Conservation (phyloP, 1,140 invertebrate species). For the Anastrepha obliqua region DNA sequence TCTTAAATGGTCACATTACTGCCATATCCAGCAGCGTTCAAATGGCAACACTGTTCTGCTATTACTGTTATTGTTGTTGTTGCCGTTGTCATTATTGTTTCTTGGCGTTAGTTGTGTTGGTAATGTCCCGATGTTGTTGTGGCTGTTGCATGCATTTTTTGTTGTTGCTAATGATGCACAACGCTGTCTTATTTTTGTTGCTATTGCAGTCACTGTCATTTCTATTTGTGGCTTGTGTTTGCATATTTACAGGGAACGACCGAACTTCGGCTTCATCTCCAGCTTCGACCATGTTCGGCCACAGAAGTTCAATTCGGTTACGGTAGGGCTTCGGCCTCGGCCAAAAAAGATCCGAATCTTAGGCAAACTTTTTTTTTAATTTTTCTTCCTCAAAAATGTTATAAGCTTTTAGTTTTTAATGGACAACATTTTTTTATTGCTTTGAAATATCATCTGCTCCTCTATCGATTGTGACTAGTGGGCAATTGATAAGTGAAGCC, state of each 20-base stretch:
- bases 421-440: no score
- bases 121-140: neutral
- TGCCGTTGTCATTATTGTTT: neutral
- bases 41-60: conserved; percentile 63
- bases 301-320: neutral
- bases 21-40: conserved; percentile 71
- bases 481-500: no score
- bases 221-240: conserved; percentile 15
- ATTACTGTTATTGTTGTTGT: conserved; percentile 3
- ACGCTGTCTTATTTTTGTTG: conserved; percentile 21
- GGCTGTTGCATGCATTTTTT: neutral
- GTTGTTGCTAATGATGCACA: conserved; percentile 33
- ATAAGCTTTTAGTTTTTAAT: no score
- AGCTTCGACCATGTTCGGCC: neutral
- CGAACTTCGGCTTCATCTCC: no score
- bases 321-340: no score
- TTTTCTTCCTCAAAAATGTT: no score
- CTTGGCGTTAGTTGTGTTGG: neutral
- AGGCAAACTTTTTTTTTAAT: no score
- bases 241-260: neutral
- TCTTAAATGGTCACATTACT: conserved; percentile 74
- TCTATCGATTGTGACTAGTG: no score
- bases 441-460: no score
- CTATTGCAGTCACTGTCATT: conserved; percentile 21
- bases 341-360: no score